Base-by-base conservation (phyloP, 1,140 invertebrate species). In the Nephila pilipes region DNA sequence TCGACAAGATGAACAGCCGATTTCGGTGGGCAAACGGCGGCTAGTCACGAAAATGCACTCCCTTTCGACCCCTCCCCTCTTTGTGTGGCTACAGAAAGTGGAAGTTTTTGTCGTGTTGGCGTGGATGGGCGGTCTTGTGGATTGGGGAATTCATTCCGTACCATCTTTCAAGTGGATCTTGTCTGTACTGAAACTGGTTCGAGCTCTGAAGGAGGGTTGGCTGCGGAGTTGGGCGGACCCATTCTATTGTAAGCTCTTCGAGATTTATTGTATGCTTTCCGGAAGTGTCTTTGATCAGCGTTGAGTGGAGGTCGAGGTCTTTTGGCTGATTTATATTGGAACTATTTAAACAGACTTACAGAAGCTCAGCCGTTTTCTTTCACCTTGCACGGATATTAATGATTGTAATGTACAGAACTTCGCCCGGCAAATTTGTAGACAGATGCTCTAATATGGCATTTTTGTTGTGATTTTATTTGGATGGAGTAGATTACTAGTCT, bases 1-100 rank as follows among this genome's bases (percentile, higher is more conserved):
- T 36, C 29, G 25, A 65, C 63, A 65, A 65, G 63, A 65, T 65
- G 63, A 65, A 65, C 63, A 65, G 63, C 63, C 63, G 63, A 65
- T 65, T 65, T 65, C 63, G 81, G 81, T 54, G 80, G 38, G 80
- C 80, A 54, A 81, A 85, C 83, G 54, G 83, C 83, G 54, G 83
- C n/a, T 20, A 85, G 83, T 85, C 83, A 85, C 83, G 83, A 85
- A 85, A n/a, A 29, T 12, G 25, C 69, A 65, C 32, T 32, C 65
- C 29, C 69, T 75, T 60, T 60, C 58, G 46, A 46, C 6, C 46
- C 46, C 46, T 46, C 58, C 69, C 69, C 29, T 16, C 2, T 75
- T 32, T 16, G 32, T 75, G 25, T 18, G 16, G 29, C 58, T 22
- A 22, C 46, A 46, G 46, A 46, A 60, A 75, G 69, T 32, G 29